Percentiles rank a stretch among this genome's conserved stretches.
These are phyloP conservation scores for Gasterosteus aculeatus DNA, from an alignment of 2,113 vertebrate species.

Conservation along the genomic window DNA sequence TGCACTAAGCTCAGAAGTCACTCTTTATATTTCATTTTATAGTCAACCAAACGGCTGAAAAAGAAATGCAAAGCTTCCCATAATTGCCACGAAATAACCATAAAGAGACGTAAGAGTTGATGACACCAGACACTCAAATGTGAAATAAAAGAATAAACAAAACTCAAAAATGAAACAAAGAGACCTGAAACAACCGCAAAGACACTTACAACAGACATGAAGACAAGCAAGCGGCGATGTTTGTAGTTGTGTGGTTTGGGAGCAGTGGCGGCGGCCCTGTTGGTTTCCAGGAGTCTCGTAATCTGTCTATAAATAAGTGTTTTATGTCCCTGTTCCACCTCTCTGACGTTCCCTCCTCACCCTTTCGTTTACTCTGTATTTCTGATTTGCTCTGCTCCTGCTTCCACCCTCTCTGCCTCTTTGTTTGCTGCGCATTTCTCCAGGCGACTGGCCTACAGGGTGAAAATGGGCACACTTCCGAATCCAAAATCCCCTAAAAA, in stretches of 20 bases:
- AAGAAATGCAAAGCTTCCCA: background rate
- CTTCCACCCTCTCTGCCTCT: conserved; percentile 39
- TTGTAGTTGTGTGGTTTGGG: background rate
- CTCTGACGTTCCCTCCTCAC: conserved; percentile 3
- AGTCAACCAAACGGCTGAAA: background rate
- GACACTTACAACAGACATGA: background rate
- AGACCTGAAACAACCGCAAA: background rate
- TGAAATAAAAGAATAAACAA: background rate
- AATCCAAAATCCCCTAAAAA: conserved; percentile 86
- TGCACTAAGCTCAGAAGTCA: background rate
- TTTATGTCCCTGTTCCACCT: background rate
- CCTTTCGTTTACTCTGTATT: conserved; percentile 23
- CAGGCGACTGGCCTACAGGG: conserved; percentile 91
- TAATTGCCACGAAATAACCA: too few species aligned
- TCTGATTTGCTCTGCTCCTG: conserved; percentile 35
- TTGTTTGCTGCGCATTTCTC: conserved; percentile 39
- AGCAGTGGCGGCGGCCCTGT: background rate
- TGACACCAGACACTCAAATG: background rate
- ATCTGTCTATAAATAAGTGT: background rate
- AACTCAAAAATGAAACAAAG: background rate
- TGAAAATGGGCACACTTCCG: conserved; percentile 86
- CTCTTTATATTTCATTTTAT: background rate
- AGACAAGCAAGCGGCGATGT: background rate
- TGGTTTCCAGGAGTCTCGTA: background rate
- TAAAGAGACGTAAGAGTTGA: too few species aligned